phyloP scores from a whole-genome alignment of 1,140 invertebrate species.

The Drosophila baimaii region DNA sequence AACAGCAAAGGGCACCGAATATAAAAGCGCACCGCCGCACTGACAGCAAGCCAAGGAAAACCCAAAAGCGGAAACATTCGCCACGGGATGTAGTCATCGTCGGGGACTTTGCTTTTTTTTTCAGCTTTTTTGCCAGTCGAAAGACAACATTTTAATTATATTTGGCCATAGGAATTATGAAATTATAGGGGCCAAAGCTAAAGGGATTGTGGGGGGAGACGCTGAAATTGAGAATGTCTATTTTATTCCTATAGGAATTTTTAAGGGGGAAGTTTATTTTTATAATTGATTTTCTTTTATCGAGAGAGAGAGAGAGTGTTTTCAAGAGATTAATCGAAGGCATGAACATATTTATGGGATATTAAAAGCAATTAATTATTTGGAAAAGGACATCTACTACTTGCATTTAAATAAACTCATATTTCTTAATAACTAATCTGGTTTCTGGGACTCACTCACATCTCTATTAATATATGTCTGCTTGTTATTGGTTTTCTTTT shows the following conservation, averaged over 20 bases:
- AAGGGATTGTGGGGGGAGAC: neutral
- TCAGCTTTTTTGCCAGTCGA: slow-evolving; percentile 3
- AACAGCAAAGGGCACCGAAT: slow-evolving; percentile 47
- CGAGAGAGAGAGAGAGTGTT: neutral
- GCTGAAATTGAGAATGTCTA: neutral
- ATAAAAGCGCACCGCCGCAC: slow-evolving; percentile 9
- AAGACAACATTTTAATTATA: slow-evolving; percentile 73
- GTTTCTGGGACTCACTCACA: neutral
- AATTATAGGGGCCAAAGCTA: slow-evolving; percentile 17
- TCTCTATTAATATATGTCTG: neutral
- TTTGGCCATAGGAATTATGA: slow-evolving; percentile 49
- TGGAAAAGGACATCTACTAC: neutral
- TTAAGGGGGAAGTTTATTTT: neutral
- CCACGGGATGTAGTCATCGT: slow-evolving; percentile 63
- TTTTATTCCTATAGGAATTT: neutral
- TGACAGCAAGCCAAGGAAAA: slow-evolving; percentile 27
- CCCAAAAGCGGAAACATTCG: slow-evolving; percentile 65
- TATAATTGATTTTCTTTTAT: neutral
- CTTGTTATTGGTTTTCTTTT: neutral
- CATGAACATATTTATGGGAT: neutral
- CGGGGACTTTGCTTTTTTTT: slow-evolving; percentile 12
- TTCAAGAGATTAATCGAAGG: neutral
- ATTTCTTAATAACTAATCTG: neutral
- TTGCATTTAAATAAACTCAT: neutral
- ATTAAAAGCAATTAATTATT: neutral